These are phyloP conservation scores for Monoplex corrugatus DNA, from an alignment of 2,888 invertebrate species.

Conservation along the genomic window DNA sequence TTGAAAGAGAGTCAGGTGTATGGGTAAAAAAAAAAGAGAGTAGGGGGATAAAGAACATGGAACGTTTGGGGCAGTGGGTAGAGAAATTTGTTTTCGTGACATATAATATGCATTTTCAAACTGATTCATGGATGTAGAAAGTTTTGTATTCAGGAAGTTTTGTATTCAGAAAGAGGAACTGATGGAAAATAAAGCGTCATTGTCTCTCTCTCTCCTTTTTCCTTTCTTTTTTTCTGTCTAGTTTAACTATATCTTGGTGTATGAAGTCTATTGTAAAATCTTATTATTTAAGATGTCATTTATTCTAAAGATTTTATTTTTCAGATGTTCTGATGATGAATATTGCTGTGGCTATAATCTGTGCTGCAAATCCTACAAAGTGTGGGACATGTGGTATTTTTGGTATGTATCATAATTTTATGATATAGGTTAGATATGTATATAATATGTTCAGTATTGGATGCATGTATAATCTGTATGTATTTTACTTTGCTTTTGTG, in stretches of 20 bases:
- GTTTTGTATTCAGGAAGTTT: too few relatives aligned
- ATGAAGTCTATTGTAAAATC: too few relatives aligned
- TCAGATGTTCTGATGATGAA: slow-evolving; percentile 75
- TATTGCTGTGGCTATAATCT: slow-evolving; percentile 79
- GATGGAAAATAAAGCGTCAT: background rate
- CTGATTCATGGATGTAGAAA: too few relatives aligned
- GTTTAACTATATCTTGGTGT: background rate
- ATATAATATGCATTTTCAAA: too few relatives aligned
- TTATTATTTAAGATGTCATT: too few relatives aligned
- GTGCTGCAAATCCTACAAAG: slow-evolving; percentile 78
- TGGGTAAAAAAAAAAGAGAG: too few relatives aligned
- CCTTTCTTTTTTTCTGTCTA: background rate
- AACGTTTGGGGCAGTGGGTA: too few relatives aligned
- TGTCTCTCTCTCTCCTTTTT: background rate
- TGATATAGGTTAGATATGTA: background rate
- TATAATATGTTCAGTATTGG: too few relatives aligned
- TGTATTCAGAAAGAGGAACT: background rate
- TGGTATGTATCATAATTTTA: slow-evolving; percentile 66
- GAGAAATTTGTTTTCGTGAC: too few relatives aligned
- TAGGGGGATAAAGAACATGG: too few relatives aligned
- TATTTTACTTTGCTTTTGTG: background rate
- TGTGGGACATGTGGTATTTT: slow-evolving; percentile 80
- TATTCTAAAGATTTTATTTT: slow-evolving; percentile 54
- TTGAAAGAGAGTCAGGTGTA: too few relatives aligned
- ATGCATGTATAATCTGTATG: background rate